Percentiles rank a stretch among this genome's conserved stretches.
phyloP scores from a whole-genome alignment of 2,113 vertebrate genomes.

The Urocolius indicus region DNA sequence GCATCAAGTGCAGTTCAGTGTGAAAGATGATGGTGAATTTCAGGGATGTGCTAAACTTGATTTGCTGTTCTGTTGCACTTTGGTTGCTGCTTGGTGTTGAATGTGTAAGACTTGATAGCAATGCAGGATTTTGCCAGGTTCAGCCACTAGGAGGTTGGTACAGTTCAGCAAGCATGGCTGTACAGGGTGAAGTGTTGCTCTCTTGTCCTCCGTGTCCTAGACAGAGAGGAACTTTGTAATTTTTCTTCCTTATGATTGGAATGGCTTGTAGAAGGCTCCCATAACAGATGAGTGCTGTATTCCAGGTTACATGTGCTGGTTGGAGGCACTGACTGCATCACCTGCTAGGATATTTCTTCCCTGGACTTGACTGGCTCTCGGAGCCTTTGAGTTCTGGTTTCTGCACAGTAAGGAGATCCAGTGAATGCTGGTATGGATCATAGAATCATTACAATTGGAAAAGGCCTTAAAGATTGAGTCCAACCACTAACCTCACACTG shows the following conservation, averaged over 20 bases:
- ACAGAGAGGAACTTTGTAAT: neutral
- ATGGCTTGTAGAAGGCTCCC: neutral
- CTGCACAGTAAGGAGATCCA: neutral
- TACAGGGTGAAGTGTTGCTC: neutral
- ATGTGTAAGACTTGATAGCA: neutral
- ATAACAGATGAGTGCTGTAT: neutral
- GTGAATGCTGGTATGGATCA: neutral
- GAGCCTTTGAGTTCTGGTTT: neutral
- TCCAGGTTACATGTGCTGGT: neutral
- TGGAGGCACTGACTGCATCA: neutral
- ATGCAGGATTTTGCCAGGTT: accelerated
- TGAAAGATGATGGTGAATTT: neutral
- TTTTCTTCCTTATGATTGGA: neutral
- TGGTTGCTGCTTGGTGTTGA: neutral
- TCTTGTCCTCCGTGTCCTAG: neutral
- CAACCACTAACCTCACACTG: no score
- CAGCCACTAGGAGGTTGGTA: neutral
- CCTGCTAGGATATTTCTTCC: neutral
- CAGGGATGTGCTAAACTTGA: accelerated
- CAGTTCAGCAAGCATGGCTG: neutral
- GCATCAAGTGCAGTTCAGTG: neutral
- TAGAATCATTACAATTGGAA: no score
- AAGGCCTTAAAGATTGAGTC: no score
- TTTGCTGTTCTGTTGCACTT: neutral
- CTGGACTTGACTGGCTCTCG: neutral